phyloP scores from a whole-genome alignment of 2,888 invertebrate species.

The Clusia tigrina region DNA sequence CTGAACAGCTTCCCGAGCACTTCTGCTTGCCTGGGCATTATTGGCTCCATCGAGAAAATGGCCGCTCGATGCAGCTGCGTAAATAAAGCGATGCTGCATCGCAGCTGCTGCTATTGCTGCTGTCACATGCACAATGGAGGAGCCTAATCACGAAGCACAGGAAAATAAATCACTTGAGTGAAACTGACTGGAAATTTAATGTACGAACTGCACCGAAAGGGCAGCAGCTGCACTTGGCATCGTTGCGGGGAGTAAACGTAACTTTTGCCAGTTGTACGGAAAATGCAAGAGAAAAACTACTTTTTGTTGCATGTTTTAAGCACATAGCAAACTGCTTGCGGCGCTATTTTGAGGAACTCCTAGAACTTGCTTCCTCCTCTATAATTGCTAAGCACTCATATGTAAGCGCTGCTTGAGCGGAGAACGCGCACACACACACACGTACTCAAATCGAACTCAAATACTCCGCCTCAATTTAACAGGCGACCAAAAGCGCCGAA shows the following conservation, averaged over 20 bases:
- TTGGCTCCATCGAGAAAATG: conserved; percentile 62
- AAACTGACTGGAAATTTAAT: neutral
- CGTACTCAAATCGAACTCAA: conserved; percentile 58
- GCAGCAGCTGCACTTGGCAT: neutral
- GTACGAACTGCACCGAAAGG: neutral
- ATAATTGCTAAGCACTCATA: no score
- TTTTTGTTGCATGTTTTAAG: no score
- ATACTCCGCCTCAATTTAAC: conserved; percentile 59
- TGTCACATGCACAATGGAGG: no score
- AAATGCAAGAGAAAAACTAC: no score
- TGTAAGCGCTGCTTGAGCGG: conserved; percentile 30
- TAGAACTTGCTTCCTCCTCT: conserved; percentile 21
- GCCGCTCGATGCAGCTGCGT: conserved; percentile 45
- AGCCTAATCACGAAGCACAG: no score
- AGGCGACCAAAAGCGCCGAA: conserved; percentile 45
- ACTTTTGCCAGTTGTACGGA: no score
- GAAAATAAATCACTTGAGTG: neutral
- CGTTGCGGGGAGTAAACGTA: no score
- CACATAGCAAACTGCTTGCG: no score
- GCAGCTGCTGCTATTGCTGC: conserved; percentile 1
- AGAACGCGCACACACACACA: conserved; percentile 36
- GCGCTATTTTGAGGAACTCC: no score
- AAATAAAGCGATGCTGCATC: neutral
- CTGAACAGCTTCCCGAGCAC: conserved; percentile 4
- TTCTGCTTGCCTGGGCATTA: conserved; percentile 56